Percentiles rank a stretch among this genome's conserved stretches.
These are phyloP conservation scores for Drosophila putrida DNA, from an alignment of 2,888 invertebrate species.

Conservation along the genomic window DNA sequence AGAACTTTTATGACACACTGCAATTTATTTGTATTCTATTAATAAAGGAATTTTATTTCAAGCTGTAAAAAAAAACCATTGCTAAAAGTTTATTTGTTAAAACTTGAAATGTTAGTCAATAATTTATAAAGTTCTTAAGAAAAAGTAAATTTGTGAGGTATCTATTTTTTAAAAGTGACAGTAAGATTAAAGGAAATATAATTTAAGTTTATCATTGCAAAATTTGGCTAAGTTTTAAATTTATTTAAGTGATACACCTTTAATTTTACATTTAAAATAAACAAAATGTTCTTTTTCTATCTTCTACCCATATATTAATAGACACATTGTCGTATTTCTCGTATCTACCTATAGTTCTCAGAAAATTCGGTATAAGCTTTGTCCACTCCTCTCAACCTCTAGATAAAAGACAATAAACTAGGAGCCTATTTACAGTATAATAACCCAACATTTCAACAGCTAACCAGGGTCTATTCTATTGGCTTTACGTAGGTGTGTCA, in stretches of 20 bases:
- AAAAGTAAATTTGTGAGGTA: too few species aligned
- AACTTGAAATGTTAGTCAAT: too few species aligned
- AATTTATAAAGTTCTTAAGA: too few species aligned
- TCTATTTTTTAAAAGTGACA: too few species aligned
- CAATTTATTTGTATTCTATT: conserved; percentile 12
- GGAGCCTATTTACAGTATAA: conserved; percentile 24
- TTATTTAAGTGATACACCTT: too few species aligned
- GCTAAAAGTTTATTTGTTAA: too few species aligned
- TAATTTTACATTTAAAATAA: neutral
- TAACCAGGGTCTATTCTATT: conserved; percentile 24
- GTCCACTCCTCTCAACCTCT: neutral
- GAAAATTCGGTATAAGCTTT: neutral
- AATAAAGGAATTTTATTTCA: neutral
- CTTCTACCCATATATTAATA: neutral
- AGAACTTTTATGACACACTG: neutral
- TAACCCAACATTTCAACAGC: conserved; percentile 23
- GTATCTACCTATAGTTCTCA: neutral
- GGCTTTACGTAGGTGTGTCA: conserved; percentile 68
- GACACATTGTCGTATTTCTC: too few species aligned
- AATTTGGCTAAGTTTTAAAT: too few species aligned
- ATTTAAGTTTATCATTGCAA: too few species aligned
- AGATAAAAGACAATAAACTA: conserved; percentile 53
- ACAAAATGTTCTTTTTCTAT: neutral
- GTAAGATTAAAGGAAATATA: too few species aligned
- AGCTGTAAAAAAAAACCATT: neutral